These are phyloP conservation scores for Spea multiplicata DNA, from an alignment of 2,113 vertebrate species.

Conservation along the genomic window DNA sequence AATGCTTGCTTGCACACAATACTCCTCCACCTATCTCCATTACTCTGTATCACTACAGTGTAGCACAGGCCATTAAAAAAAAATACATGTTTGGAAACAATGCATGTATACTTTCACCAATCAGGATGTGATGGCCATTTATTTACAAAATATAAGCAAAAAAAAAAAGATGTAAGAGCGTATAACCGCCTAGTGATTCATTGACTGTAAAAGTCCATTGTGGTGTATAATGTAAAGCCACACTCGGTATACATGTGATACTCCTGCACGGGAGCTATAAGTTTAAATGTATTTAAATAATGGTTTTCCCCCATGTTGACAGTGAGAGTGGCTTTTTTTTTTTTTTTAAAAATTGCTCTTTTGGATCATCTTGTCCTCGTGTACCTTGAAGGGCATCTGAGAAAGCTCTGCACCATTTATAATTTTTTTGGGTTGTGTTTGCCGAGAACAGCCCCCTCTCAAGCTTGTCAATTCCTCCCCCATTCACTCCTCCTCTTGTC, in stretches of 20 bases:
- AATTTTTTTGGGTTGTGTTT: slow-evolving; percentile 45
- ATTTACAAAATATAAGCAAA: too few relatives aligned
- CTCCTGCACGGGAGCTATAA: too few relatives aligned
- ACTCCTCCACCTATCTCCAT: neutral
- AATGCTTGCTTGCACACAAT: neutral
- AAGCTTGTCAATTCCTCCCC: slow-evolving; percentile 1
- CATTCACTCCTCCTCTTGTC: slow-evolving; percentile 19
- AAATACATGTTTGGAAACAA: neutral
- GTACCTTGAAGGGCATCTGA: slow-evolving; percentile 43
- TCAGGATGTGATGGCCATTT: too few relatives aligned
- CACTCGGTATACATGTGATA: too few relatives aligned
- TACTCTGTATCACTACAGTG: neutral
- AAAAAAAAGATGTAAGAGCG: too few relatives aligned
- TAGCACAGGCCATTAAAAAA: slow-evolving; percentile 8
- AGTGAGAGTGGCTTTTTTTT: neutral
- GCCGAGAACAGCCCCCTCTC: slow-evolving; percentile 11
- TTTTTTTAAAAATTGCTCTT: slow-evolving; percentile 1
- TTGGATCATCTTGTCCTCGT: slow-evolving; percentile 32
- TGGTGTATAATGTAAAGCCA: neutral
- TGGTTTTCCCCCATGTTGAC: neutral
- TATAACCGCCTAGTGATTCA: too few relatives aligned
- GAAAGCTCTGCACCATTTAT: slow-evolving; percentile 40
- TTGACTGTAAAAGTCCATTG: too few relatives aligned
- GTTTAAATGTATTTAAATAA: neutral
- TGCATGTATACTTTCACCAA: too few relatives aligned